Base-by-base conservation (phyloP, 1,140 invertebrate genomes). In the Drosophila quadrilineata region DNA sequence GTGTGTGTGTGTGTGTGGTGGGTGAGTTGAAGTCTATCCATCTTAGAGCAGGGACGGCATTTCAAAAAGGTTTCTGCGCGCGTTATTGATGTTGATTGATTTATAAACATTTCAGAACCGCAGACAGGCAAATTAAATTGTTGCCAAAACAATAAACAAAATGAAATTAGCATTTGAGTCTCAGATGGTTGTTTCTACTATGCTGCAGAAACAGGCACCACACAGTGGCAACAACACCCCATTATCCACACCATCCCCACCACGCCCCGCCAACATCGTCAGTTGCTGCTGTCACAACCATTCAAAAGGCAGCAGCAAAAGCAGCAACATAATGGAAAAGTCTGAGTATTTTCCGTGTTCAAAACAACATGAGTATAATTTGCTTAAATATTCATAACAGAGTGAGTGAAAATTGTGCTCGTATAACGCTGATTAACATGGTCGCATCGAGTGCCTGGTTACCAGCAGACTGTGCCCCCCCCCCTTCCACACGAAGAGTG, bases 1-100 rank as follows among this genome's bases (percentile, higher is more conserved):
- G n/a, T n/a, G n/a, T n/a, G n/a, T n/a, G n/a, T n/a, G n/a, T n/a
- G n/a, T n/a, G n/a, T n/a, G n/a, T n/a, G n/a, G n/a, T n/a, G n/a
- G n/a, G n/a, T n/a, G n/a, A 29, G 33, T 38, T 52, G 60, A 66
- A 60, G 56, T 52, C 75, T 50, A 79, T 79, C 71, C 68, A 70
- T 84, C 76, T 82, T 84, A 10, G 29, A 57, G 17, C 31, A 50
- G 52, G 50, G 60, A 40, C 22, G 22, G 28, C 52, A 64, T 49
- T 48, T 49, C 12, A 41, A 66, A 59, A 70, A 57, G 50, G 62
- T 67, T 82, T 52, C 38, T 24, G 12, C 14, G 12, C 14, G 36
- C 48, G 19, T 70, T 86, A 85, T 86, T 86, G 79, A 85, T 86
- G 80, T 79, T 85, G 79, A 85, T 85, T 85, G 80, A 85, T 85